Evolutionary conservation across 2,113 vertebrate species (phyloP).

Genomic region (Prionailurus viverrinus): DNA sequence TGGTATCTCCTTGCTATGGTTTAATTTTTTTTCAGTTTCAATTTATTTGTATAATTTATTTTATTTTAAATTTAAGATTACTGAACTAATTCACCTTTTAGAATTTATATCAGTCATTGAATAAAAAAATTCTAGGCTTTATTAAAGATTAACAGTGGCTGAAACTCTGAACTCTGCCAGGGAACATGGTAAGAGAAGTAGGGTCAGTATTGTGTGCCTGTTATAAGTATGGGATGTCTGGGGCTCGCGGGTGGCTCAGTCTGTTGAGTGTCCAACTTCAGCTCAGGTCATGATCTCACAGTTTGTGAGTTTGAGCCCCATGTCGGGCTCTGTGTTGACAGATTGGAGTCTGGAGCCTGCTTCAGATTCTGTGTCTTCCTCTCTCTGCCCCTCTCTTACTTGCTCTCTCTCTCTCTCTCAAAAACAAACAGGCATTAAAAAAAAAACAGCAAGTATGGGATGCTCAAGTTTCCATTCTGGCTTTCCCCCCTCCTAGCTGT

Average conservation of each 20-base stretch:
- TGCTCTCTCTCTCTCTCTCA: no score
- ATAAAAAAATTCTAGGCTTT: not conserved
- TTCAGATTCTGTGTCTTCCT: no score
- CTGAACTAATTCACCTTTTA: constrained; percentile 37
- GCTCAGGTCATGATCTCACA: no score
- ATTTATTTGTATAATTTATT: constrained; percentile 51
- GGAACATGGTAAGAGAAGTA: not conserved
- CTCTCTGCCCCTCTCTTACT: no score
- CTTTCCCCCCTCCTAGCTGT: not conserved
- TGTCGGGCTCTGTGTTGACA: no score
- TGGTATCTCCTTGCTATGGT: not conserved
- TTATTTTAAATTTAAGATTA: constrained; percentile 55
- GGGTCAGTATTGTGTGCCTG: not conserved
- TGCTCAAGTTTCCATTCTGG: not conserved
- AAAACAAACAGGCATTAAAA: no score
- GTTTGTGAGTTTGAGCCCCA: no score
- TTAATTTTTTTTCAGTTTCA: constrained; percentile 51
- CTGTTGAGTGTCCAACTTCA: no score
- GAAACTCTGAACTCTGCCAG: not conserved
- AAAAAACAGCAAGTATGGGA: not conserved
- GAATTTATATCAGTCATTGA: constrained; percentile 1
- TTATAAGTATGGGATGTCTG: not conserved
- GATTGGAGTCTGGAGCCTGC: no score
- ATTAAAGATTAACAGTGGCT: constrained; percentile 16
- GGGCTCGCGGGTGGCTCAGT: no score